Evolutionary conservation across 2,113 vertebrate genomes (phyloP).

Genomic region (Ceyx melanurus): DNA sequence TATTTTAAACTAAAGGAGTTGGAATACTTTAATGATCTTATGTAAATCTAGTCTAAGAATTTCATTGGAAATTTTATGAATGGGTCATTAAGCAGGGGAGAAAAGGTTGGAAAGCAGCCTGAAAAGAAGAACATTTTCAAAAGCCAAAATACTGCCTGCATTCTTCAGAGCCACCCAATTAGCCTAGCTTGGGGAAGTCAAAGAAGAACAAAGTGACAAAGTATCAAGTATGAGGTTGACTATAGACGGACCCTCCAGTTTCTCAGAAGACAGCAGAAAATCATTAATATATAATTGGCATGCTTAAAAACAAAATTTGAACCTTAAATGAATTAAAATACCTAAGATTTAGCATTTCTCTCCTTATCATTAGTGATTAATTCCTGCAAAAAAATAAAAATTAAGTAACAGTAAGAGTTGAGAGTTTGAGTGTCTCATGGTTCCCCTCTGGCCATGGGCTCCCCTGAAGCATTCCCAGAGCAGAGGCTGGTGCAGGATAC

Average conservation of each 20-base stretch:
- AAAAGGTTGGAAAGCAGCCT: conserved; percentile 56
- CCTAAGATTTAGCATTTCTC: not conserved
- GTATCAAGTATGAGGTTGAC: not conserved
- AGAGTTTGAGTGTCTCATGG: not conserved
- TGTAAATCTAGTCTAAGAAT: conserved; percentile 58
- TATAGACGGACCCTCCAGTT: not conserved
- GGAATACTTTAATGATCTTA: conserved; percentile 56
- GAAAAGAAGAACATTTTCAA: conserved; percentile 54
- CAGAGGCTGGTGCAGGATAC: not conserved
- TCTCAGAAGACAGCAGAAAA: not conserved
- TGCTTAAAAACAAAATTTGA: not conserved
- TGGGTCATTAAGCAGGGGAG: conserved; percentile 56
- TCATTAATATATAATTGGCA: not conserved
- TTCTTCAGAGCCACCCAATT: conserved; percentile 48
- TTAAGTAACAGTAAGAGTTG: not conserved
- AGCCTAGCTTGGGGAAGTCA: conserved; percentile 4
- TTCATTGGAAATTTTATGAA: conserved; percentile 38
- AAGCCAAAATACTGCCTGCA: conserved; percentile 18
- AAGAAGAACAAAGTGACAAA: conserved; percentile 20
- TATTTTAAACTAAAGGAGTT: conserved; percentile 66
- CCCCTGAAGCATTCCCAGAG: rapidly evolving
- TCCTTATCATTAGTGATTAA: not conserved
- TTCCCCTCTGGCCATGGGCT: not conserved
- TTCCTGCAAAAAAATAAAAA: not conserved
- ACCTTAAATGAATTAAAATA: not conserved